Conservation (phyloP, 1,140 invertebrate genomes). For the Zaprionus ornatus region DNA sequence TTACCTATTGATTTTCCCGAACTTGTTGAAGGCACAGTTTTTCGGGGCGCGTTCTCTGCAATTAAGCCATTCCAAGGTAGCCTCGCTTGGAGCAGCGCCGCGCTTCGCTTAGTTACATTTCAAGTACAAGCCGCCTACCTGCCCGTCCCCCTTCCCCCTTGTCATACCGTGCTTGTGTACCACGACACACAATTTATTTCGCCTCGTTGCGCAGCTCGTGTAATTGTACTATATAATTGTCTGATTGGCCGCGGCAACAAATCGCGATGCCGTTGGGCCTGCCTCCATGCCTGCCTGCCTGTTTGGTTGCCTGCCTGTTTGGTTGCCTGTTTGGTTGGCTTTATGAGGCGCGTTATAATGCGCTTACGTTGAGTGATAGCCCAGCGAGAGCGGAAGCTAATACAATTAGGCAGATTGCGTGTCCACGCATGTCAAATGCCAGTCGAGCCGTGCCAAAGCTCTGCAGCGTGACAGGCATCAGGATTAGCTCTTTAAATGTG, state of each 20-base stretch:
- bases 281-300: neutral
- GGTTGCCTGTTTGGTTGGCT: neutral
- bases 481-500: conserved; percentile 4
- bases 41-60: conserved; percentile 49
- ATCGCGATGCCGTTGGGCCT: conserved; percentile 25
- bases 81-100: neutral
- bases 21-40: conserved; percentile 60
- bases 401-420: conserved; percentile 72
- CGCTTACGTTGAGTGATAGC: conserved; percentile 59
- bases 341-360: conserved; percentile 77
- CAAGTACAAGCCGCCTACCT: conserved; percentile 20
- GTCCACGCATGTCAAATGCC: conserved; percentile 55
- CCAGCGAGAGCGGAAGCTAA: conserved; percentile 54
- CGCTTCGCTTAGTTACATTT: conserved; percentile 35
- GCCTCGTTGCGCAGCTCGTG: conserved; percentile 59
- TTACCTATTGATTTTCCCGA: conserved; percentile 70
- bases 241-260: conserved; percentile 49
- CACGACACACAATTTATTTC: conserved; percentile 62
- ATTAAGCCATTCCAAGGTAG: conserved; percentile 64
- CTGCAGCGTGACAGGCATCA: conserved; percentile 17
- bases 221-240: conserved; percentile 77
- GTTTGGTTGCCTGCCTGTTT: neutral
- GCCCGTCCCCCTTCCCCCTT: neutral
- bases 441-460: neutral
- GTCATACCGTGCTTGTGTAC: neutral